Evolutionary conservation across 2,797 vertebrate genomes (phyloP).

Genomic region (Bradypus variegatus): DNA sequence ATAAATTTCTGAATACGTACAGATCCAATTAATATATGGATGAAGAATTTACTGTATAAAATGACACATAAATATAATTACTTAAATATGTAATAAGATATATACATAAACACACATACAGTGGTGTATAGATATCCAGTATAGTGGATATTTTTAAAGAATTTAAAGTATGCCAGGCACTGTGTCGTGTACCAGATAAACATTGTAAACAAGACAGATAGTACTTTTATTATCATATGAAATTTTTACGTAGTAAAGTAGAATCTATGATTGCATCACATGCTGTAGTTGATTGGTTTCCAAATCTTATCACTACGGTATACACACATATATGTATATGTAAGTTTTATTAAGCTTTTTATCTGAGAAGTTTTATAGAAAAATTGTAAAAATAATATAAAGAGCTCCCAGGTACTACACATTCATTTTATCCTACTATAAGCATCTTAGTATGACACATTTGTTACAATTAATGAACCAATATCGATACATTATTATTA

Average conservation of each 20-base stretch:
- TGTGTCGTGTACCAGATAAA: not conserved
- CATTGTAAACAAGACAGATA: not conserved
- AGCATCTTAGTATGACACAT: too few relatives aligned
- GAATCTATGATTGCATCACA: not conserved
- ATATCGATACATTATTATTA: too few relatives aligned
- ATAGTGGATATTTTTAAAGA: not conserved
- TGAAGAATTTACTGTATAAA: not conserved
- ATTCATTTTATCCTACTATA: too few relatives aligned
- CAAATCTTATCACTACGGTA: not conserved
- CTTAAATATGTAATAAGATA: not conserved
- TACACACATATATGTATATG: not conserved
- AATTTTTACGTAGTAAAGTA: not conserved
- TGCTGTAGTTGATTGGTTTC: not conserved
- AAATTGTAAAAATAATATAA: too few relatives aligned
- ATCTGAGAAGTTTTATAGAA: too few relatives aligned
- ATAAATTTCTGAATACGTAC: not conserved
- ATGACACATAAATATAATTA: not conserved
- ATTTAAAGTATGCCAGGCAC: not conserved
- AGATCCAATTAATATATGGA: not conserved
- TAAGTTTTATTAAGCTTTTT: not conserved
- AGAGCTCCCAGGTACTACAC: too few relatives aligned
- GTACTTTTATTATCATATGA: not conserved
- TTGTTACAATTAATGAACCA: too few relatives aligned
- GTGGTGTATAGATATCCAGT: not conserved
- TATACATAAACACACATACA: not conserved